Evolutionary conservation across 1,140 invertebrate genomes (phyloP), one percentile per base, ranked within the genome.

Genomic region (Solenopsis invicta): DNA sequence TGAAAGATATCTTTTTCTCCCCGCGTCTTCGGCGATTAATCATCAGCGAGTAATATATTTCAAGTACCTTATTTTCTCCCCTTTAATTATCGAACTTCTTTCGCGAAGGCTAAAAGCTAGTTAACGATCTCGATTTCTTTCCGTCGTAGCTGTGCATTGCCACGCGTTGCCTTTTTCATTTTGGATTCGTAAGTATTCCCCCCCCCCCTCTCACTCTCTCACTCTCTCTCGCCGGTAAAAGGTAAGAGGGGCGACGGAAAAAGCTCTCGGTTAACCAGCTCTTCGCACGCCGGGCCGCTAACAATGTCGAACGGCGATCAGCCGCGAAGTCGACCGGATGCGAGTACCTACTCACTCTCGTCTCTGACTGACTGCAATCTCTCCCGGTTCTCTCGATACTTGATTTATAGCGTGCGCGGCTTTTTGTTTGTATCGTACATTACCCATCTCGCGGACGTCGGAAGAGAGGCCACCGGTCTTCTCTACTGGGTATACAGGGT

Each of bases 281-380:
- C 54, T 75, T 74, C 69, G 52, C 45, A 37, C 69, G 56, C 24
- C 41, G 52, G 21, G 52, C 78, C 34, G 64, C 56, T 84, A 84
- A 84, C 69, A 84, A 74, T 84, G 69, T 84, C 61, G 80, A 84
- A 61, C 69, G 69, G 54, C 54, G 80, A 75, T 84, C 80, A 84
- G n/a, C 80, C 41, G 41, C 69, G 37, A 82, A 74, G 34, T 45
- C 54, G 21, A 61, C 54, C 80, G 71, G 80, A 84, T 74, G 41
- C 56, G 69, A 84, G 71, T 69, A 69, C 12, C 18, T 75, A 48
- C 69, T 48, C 69, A 29, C 54, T 71, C 69, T 59, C 69, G 41
- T 75, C n/a, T n/a, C 69, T 74, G 80, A 84, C 80, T 61, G 80
- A 84, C 80, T 84, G 80, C 80, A 75, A 84, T 84, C 80, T 84